A percentile compares a stretch with the other conserved stretches of the same genome.
Evolutionary conservation across 2,888 invertebrate species (phyloP).

Genomic region (Dicranocentrus wangi): DNA sequence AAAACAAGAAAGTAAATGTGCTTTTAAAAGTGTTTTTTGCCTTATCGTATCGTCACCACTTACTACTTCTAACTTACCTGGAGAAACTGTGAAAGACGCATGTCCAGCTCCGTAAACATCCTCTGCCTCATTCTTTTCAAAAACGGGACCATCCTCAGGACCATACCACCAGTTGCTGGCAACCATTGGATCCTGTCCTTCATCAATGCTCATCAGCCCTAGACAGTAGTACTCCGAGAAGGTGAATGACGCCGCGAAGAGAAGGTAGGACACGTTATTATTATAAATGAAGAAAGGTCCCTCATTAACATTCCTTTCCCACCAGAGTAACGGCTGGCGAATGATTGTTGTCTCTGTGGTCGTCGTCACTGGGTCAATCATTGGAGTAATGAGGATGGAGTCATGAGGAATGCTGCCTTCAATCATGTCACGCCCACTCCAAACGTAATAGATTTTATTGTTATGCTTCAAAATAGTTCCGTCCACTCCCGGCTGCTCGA

Average conservation of each 20-base stretch:
- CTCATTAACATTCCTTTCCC: constrained; percentile 66
- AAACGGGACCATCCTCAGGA: constrained; percentile 61
- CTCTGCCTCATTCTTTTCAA: constrained; percentile 65
- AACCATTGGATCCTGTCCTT: constrained; percentile 58
- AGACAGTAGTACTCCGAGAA: constrained; percentile 66
- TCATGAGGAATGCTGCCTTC: constrained; percentile 27
- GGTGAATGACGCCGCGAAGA: constrained; percentile 65
- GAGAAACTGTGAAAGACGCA: constrained; percentile 66
- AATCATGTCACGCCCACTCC: constrained; percentile 46
- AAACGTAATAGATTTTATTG: constrained; percentile 60
- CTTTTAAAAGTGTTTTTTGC: no score
- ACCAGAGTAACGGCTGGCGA: constrained; percentile 53
- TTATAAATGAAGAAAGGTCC: constrained; percentile 68
- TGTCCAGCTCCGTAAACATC: constrained; percentile 65
- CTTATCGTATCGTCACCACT: no score
- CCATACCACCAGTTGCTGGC: constrained; percentile 66
- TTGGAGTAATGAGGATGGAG: constrained; percentile 44
- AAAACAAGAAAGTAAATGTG: no score
- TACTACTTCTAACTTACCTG: constrained; percentile 35
- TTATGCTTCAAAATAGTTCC: constrained; percentile 65
- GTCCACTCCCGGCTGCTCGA: constrained; percentile 51
- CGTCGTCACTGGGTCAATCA: constrained; percentile 56
- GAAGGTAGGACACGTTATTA: constrained; percentile 54
- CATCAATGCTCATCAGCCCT: constrained; percentile 58
- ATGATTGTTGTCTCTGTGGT: constrained; percentile 15